phyloP scores from a whole-genome alignment of 2,797 vertebrate genomes.

The Dermochelys coriacea region DNA sequence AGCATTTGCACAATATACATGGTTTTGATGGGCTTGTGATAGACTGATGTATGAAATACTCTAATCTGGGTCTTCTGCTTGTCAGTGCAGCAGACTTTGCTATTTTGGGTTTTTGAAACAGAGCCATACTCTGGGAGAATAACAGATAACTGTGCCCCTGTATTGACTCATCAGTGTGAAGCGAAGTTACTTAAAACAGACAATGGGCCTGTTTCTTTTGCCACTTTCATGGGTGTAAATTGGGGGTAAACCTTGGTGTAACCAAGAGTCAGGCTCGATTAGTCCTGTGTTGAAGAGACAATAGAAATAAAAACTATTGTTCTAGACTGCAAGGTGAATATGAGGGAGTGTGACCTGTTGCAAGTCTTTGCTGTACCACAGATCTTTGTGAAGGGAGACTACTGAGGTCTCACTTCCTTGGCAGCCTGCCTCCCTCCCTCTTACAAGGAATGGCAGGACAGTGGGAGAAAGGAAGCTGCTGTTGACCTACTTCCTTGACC shows the following conservation, averaged over 20 bases:
- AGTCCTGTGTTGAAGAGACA: not conserved
- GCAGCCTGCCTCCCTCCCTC: not conserved
- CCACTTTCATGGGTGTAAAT: not conserved
- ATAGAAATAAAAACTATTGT: not conserved
- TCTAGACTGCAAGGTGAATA: not conserved
- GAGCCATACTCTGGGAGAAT: slow-evolving; percentile 67
- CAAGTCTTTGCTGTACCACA: not conserved
- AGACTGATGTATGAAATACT: slow-evolving; percentile 79
- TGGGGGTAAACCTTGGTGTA: not conserved
- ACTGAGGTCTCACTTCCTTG: not conserved
- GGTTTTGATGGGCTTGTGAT: slow-evolving; percentile 77
- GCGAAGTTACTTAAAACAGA: slow-evolving; percentile 5
- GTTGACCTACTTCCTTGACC: not conserved
- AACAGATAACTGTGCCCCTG: slow-evolving; percentile 48
- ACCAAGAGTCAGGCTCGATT: not conserved
- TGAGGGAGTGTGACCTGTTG: not conserved
- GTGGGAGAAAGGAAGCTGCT: not conserved
- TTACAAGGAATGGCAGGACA: not conserved
- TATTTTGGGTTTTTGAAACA: slow-evolving; percentile 77
- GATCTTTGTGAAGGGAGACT: not conserved
- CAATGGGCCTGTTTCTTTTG: not conserved
- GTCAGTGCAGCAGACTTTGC: slow-evolving; percentile 76
- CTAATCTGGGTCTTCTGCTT: slow-evolving; percentile 77
- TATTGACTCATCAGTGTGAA: slow-evolving; percentile 71
- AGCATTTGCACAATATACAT: slow-evolving; percentile 74